Evolutionary conservation across 30 jellyfish, hydroid and myxozoan species (phyloP).

Genomic region (Calvadosia cruxmelitensis): DNA sequence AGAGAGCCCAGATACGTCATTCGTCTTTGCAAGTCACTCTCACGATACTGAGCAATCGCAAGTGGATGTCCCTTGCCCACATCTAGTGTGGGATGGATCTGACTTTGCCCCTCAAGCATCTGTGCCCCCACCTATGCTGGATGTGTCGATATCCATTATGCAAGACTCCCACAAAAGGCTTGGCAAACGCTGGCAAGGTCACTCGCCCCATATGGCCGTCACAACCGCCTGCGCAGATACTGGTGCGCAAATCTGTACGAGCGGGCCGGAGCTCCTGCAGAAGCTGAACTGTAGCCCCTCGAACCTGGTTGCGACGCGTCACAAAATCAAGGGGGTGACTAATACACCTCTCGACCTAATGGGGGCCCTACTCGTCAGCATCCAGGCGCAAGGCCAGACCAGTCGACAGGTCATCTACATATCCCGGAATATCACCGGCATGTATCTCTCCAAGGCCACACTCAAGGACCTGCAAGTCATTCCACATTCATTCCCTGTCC

Average conservation of each 20-base stretch:
- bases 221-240: slow-evolving; percentile 11
- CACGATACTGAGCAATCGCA: not conserved
- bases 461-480: slow-evolving; percentile 10
- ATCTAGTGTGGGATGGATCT: not conserved
- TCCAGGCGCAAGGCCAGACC: not conserved
- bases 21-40: not conserved
- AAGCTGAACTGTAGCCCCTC: not conserved
- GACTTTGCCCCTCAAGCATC: not conserved
- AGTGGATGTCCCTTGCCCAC: not conserved
- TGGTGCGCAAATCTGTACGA: slow-evolving; percentile 21
- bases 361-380: slow-evolving; percentile 8
- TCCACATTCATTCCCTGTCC: slow-evolving; percentile 20
- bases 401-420: slow-evolving; percentile 9
- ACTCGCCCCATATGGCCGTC: not conserved
- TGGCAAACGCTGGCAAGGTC: not conserved
- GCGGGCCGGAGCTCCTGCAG: slow-evolving; percentile 8
- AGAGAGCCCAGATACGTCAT: not conserved
- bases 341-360: slow-evolving; percentile 6
- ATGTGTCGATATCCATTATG: not conserved
- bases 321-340: slow-evolving; percentile 10
- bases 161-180: not conserved
- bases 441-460: slow-evolving; percentile 11
- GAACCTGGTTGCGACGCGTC: slow-evolving; percentile 7
- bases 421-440: not conserved
- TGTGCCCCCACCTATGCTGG: not conserved